Evolutionary conservation across 2,113 vertebrate genomes (phyloP).

Genomic region (Plestiodon gilberti): DNA sequence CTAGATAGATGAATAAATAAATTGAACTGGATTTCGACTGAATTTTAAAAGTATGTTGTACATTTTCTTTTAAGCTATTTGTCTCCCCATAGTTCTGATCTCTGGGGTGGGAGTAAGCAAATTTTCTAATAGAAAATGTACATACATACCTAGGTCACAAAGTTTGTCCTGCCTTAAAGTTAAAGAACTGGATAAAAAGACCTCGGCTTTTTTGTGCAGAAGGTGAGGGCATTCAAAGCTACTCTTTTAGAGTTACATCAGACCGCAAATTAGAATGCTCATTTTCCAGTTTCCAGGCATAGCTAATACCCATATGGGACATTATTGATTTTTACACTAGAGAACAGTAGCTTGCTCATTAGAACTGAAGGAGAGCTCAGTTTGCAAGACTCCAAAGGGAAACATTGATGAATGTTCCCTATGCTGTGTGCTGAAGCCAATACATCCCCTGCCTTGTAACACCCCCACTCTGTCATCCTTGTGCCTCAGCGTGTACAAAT

Average conservation of each 20-base stretch:
- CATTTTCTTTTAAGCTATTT: not conserved
- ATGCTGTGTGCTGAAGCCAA: not conserved
- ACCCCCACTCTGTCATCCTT: constrained; percentile 42
- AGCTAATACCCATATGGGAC: constrained; percentile 32
- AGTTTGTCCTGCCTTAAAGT: not conserved
- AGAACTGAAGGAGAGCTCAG: constrained; percentile 4
- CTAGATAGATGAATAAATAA: no score
- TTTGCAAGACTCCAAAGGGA: constrained; percentile 31
- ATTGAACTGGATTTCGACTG: not conserved
- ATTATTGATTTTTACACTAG: constrained; percentile 50
- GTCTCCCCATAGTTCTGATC: not conserved
- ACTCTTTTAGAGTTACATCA: constrained; percentile 26
- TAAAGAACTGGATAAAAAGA: constrained; percentile 34
- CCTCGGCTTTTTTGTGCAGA: constrained; percentile 24
- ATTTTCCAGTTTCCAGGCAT: constrained; percentile 35
- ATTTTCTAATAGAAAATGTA: not conserved
- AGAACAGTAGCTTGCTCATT: constrained; percentile 39
- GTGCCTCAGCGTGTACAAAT: constrained; percentile 25
- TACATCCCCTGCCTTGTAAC: not conserved
- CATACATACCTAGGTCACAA: not conserved
- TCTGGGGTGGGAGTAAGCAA: not conserved
- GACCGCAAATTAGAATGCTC: constrained; percentile 26
- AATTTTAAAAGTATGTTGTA: not conserved
- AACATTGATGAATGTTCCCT: constrained; percentile 34
- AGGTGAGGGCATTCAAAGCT: constrained; percentile 42